phyloP scores from a whole-genome alignment of 2,888 invertebrate genomes.

The Rhagophthalmus giganteus region DNA sequence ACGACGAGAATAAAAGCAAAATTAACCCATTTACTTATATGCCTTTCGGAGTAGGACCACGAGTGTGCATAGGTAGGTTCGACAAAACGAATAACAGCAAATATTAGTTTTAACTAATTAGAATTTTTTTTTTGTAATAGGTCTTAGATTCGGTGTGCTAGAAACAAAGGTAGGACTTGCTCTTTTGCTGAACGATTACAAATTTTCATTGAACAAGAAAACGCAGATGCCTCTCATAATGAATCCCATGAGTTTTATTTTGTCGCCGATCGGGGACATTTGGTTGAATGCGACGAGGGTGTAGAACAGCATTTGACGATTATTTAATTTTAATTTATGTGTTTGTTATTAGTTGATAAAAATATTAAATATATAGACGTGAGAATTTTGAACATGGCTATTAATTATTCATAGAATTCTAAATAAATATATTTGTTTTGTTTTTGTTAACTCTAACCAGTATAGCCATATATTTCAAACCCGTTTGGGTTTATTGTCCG shows the following conservation, averaged over 20 bases:
- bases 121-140: too few relatives aligned
- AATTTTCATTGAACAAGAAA: conserved; percentile 34
- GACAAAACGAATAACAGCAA: background rate
- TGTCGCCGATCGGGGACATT: conserved; percentile 15
- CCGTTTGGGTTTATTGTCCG: too few relatives aligned
- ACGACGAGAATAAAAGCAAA: conserved; percentile 6
- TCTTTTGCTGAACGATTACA: conserved; percentile 35
- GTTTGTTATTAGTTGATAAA: too few relatives aligned
- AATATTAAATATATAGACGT: too few relatives aligned
- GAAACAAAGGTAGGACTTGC: conserved; percentile 41
- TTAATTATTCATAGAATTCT: too few relatives aligned
- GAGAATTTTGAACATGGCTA: too few relatives aligned
- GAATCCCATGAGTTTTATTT: conserved; percentile 19
- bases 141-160: conserved; percentile 38
- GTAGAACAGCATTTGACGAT: too few relatives aligned
- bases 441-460: too few relatives aligned
- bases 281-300: conserved; percentile 11
- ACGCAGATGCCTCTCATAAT: conserved; percentile 36
- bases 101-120: too few relatives aligned
- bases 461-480: too few relatives aligned
- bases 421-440: too few relatives aligned
- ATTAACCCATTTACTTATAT: conserved; percentile 55
- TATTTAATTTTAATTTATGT: too few relatives aligned
- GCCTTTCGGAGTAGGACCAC: conserved; percentile 63
- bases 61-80: conserved; percentile 60